Percentiles rank a stretch among this genome's conserved stretches.
Evolutionary conservation across 2,888 invertebrate genomes (phyloP).

Genomic region (Drosophila lutescens): DNA sequence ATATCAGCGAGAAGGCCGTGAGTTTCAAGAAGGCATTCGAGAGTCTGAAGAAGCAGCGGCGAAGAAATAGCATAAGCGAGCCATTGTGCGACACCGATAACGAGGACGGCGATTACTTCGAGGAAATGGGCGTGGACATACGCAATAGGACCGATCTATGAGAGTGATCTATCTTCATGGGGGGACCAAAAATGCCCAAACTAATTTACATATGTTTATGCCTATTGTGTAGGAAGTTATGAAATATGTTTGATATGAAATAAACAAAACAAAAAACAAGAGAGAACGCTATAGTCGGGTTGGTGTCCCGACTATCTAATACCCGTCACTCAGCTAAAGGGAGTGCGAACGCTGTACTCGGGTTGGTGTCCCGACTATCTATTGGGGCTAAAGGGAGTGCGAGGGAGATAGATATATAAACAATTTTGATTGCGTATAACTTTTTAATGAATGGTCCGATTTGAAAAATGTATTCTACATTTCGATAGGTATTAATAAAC

Average conservation of each 20-base stretch:
- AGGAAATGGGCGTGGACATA: constrained; percentile 57
- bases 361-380: too few relatives aligned
- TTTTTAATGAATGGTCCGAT: too few relatives aligned
- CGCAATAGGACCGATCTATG: constrained; percentile 42
- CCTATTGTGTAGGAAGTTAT: constrained; percentile 19
- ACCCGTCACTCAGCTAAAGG: too few relatives aligned
- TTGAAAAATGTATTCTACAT: too few relatives aligned
- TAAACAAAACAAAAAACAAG: too few relatives aligned
- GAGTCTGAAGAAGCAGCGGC: constrained; percentile 27
- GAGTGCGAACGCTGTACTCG: too few relatives aligned
- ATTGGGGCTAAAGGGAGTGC: too few relatives aligned
- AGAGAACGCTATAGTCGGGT: too few relatives aligned
- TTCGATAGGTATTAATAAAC: too few relatives aligned
- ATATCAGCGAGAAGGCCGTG: constrained; percentile 47
- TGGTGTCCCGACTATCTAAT: too few relatives aligned
- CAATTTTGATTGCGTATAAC: too few relatives aligned
- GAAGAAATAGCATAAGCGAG: neutral
- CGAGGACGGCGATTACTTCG: constrained; percentile 38
- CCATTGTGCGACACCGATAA: constrained; percentile 40
- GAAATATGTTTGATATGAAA: neutral
- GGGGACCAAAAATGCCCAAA: neutral
- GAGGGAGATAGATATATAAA: too few relatives aligned
- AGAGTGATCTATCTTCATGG: neutral
- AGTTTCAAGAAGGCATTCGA: constrained; percentile 41
- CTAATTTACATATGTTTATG: neutral